phyloP scores from a whole-genome alignment of 2,797 vertebrate genomes.

The Micromesistius poutassou region DNA sequence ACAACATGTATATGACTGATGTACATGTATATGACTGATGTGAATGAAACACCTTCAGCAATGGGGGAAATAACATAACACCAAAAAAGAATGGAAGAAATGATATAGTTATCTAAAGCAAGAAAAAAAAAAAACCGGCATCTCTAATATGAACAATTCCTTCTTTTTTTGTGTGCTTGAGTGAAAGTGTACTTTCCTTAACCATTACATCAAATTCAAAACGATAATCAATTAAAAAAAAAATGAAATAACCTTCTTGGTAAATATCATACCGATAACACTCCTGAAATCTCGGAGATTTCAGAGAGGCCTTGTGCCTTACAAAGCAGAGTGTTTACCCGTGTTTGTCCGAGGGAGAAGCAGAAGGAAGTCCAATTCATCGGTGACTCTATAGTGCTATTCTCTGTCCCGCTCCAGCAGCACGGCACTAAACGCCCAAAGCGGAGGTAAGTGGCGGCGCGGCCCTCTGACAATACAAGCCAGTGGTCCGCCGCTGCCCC shows the following conservation, averaged over 20 bases:
- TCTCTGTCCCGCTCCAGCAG: constrained; percentile 83
- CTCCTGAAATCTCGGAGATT: constrained; percentile 55
- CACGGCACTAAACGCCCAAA: constrained; percentile 85
- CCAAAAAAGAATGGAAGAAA: too few species aligned
- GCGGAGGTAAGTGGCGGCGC: constrained; percentile 82
- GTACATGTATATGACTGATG: too few species aligned
- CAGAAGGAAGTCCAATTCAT: constrained; percentile 61
- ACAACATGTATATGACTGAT: not conserved
- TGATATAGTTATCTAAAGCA: too few species aligned
- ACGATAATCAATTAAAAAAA: not conserved
- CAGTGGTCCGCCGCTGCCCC: not conserved
- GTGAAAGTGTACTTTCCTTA: constrained; percentile 5
- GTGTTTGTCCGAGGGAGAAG: constrained; percentile 70
- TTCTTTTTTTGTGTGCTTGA: not conserved
- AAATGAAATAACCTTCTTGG: too few species aligned
- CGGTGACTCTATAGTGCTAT: constrained; percentile 84
- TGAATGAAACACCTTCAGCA: not conserved
- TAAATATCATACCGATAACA: not conserved
- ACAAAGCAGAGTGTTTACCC: constrained; percentile 79
- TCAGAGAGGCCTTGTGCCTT: too few species aligned
- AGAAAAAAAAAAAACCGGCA: too few species aligned
- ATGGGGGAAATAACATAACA: not conserved
- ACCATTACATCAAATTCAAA: not conserved
- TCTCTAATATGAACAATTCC: too few species aligned
- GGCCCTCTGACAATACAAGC: constrained; percentile 85